Percentiles rank a stretch among this genome's conserved stretches.
phyloP scores from a whole-genome alignment of 64 coral and sea anemone species.

The Actinia equina region DNA sequence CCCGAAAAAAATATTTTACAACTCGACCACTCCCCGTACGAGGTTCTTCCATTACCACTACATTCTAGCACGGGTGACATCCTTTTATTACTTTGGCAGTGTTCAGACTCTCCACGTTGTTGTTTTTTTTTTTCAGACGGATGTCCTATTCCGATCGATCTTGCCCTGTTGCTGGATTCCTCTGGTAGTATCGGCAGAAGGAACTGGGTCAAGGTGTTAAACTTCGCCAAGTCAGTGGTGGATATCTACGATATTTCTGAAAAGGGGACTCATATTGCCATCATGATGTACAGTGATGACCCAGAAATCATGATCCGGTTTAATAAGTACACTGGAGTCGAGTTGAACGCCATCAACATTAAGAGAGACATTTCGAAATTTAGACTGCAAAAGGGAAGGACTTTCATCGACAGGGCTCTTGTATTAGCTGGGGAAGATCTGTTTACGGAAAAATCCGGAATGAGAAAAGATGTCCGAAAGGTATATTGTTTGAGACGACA shows the following conservation, averaged over 20 bases:
- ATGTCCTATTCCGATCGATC: constrained; percentile 45
- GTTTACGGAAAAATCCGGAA: constrained; percentile 22
- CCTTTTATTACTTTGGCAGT: no score
- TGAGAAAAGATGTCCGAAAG: constrained; percentile 30
- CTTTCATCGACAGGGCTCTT: constrained; percentile 55
- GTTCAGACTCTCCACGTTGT: background rate
- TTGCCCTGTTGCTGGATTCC: constrained; percentile 51
- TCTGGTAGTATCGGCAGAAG: constrained; percentile 51
- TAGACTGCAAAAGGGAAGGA: constrained; percentile 31
- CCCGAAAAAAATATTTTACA: no score
- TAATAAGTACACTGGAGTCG: constrained; percentile 44
- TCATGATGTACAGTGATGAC: background rate
- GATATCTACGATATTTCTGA: constrained; percentile 35
- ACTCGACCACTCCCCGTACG: no score
- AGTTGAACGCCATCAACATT: constrained; percentile 50
- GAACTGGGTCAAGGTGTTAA: constrained; percentile 18
- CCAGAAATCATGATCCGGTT: constrained; percentile 32
- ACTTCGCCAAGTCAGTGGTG: constrained; percentile 29
- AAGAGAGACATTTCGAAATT: constrained; percentile 50
- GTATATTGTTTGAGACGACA: background rate
- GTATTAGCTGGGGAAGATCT: constrained; percentile 22
- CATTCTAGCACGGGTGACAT: no score
- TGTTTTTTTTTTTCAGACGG: constrained; percentile 1
- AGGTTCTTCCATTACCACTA: no score
- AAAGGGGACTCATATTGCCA: constrained; percentile 46